Base-by-base conservation (phyloP, 2,113 vertebrate species). In the Ceyx margarethae region DNA sequence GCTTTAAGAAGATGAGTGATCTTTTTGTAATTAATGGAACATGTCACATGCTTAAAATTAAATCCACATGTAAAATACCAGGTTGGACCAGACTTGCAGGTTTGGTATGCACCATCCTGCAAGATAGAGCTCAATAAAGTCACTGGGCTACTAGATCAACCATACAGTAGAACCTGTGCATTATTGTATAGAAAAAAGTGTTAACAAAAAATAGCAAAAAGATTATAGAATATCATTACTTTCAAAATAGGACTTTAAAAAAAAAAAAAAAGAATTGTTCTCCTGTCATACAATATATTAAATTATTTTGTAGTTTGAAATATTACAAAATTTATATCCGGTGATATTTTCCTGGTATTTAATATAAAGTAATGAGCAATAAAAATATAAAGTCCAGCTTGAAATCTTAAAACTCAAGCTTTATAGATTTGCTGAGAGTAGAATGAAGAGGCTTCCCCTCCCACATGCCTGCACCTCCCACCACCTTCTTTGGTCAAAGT, bases 241-340 rank as follows among this genome's bases (percentile, higher is more conserved):
- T 80, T 89, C 37, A 75, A 93, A 85, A 82, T 72, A 75, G 9
- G 19, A 19, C 66, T 65, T 68, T 37, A 37, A 37, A 37, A 37
- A 37, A 37, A 37, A 37, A 37, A 37, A 37, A 37, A 37, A 37
- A 37, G 37, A 37, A 37, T 89, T 81, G 18, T 67, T 92, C 65
- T 94, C 33, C 37, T 82, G 74, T 67, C 66, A 87, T 5, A 26
- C 35, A 79, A 60, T 56, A 81, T 87, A 94, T 92, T 14, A 89
- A 96, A 93, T 93, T 73, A 61, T 89, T 94, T 88, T 94, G 65
- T 53, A 81, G 57, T 73, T 51, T 92, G 71, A 94, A 93, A 86
- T 90, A 94, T 16, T 87, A 58, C 51, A 76, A 64, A 78, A 93
- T 87, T 83, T 91, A 78, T 73, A 84, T 28, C 46, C 50, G 50